These are phyloP conservation scores for Nysson spinosus DNA, from an alignment of 2,888 invertebrate genomes.

Conservation along the genomic window DNA sequence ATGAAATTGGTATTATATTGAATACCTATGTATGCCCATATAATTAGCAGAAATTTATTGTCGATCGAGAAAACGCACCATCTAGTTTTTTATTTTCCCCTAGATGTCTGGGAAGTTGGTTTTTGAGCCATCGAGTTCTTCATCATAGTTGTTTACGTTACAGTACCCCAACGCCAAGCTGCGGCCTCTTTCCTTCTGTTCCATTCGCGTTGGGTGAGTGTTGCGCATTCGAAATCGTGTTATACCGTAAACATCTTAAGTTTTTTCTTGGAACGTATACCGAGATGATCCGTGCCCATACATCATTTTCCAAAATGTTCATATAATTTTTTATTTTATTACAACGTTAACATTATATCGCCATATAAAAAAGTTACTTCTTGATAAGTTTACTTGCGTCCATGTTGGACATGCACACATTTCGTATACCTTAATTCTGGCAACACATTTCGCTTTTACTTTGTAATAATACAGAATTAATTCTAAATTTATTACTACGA, in stretches of 20 bases:
- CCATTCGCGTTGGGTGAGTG: conserved; percentile 54
- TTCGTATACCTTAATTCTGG: too few species aligned
- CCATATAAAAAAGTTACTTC: too few species aligned
- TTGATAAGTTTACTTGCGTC: too few species aligned
- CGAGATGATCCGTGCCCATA: background rate
- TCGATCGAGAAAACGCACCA: background rate
- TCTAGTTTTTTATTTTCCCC: too few species aligned
- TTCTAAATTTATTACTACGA: too few species aligned
- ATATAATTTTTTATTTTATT: conserved; percentile 30
- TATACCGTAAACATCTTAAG: conserved; percentile 51
- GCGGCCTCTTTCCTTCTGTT: conserved; percentile 48
- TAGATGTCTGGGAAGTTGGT: conserved; percentile 4
- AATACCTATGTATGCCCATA: too few species aligned
- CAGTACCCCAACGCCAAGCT: background rate
- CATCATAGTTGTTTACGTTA: background rate
- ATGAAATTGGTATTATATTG: too few species aligned
- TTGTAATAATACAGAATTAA: too few species aligned
- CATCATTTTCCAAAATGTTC: conserved; percentile 16
- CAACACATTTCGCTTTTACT: too few species aligned
- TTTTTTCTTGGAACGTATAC: conserved; percentile 1
- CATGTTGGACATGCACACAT: too few species aligned
- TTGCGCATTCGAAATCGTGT: conserved; percentile 36
- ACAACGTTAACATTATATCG: background rate
- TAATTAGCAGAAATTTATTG: too few species aligned
- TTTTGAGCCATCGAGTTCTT: background rate